phyloP scores from a whole-genome alignment of 2,888 invertebrate genomes.

The Drosophila stalkeri region DNA sequence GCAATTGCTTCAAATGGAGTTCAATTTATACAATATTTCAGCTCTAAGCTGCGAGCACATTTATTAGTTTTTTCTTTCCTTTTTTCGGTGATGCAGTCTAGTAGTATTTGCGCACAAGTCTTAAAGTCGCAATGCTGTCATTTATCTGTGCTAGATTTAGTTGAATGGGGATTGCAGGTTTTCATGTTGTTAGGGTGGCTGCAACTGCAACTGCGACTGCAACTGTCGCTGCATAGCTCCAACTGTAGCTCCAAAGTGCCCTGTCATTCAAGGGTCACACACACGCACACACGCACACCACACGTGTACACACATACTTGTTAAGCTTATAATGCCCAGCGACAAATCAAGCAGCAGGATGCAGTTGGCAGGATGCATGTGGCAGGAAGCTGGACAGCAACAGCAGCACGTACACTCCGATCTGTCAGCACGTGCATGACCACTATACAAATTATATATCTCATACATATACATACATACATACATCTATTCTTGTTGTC shows the following conservation, averaged over 20 bases:
- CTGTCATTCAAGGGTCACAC: slow-evolving; percentile 61
- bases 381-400: slow-evolving; percentile 11
- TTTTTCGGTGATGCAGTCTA: background rate
- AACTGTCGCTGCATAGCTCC: slow-evolving; percentile 16
- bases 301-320: background rate
- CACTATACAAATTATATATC: background rate
- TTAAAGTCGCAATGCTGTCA: slow-evolving; percentile 6
- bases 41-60: background rate
- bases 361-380: slow-evolving; percentile 14
- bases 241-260: slow-evolving; percentile 38
- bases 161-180: background rate
- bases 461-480: background rate
- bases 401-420: slow-evolving; percentile 28
- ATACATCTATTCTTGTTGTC: background rate
- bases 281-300: slow-evolving; percentile 17
- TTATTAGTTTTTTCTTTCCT: background rate
- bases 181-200: background rate
- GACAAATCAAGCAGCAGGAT: slow-evolving; percentile 47
- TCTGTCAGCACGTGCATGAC: slow-evolving; percentile 22
- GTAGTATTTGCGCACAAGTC: background rate
- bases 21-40: slow-evolving; percentile 8
- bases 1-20: background rate
- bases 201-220: slow-evolving; percentile 14
- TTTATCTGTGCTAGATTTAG: slow-evolving; percentile 9
- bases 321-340: slow-evolving; percentile 38